Evolutionary conservation across 2,797 vertebrate species (phyloP).

Genomic region (Liasis olivaceus): DNA sequence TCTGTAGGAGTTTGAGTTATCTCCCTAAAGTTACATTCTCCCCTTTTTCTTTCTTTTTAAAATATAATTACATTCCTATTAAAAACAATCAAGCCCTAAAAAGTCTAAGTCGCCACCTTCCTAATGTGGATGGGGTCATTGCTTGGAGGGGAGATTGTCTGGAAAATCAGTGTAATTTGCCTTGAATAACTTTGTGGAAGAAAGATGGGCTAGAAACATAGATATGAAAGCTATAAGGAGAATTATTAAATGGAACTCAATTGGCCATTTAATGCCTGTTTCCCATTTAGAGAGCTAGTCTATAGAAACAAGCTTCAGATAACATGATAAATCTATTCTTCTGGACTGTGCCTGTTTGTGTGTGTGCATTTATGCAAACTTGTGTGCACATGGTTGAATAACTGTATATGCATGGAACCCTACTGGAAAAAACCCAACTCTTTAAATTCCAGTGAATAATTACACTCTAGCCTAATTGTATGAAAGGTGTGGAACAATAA

Average conservation of each 20-base stretch:
- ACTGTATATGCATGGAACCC: background rate
- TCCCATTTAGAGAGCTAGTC: background rate
- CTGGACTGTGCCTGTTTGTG: background rate
- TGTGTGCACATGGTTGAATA: background rate
- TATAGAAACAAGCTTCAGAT: background rate
- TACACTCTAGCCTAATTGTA: background rate
- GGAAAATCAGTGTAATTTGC: background rate
- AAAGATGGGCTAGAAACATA: background rate
- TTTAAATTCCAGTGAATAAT: background rate
- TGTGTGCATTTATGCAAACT: background rate
- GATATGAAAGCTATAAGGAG: background rate
- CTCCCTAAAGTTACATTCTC: background rate
- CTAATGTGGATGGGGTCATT: background rate
- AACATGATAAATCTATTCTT: background rate
- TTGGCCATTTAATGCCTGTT: background rate
- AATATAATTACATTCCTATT: background rate
- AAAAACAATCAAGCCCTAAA: background rate
- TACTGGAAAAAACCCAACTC: background rate
- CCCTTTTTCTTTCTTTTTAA: background rate
- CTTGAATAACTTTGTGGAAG: background rate
- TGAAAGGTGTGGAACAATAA: background rate
- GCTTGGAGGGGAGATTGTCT: background rate
- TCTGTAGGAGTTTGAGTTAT: background rate
- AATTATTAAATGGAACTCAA: background rate
- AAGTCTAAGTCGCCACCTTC: background rate